Base-by-base conservation (phyloP, 2,797 vertebrate genomes). In the Sebastes minor region DNA sequence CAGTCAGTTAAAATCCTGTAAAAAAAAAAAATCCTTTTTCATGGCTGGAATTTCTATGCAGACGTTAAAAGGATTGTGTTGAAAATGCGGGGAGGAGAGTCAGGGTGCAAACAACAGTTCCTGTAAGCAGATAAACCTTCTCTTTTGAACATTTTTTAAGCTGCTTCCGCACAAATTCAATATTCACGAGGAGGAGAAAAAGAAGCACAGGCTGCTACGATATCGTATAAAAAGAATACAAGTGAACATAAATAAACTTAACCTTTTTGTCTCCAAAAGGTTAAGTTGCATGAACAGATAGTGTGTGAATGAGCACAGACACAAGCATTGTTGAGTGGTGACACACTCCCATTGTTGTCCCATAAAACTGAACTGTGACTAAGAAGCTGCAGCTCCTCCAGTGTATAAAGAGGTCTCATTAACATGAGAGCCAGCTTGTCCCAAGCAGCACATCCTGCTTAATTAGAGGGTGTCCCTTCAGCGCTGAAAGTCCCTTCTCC, bases 381-480 rank as follows among this genome's bases (percentile, higher is more conserved):
- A 57, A 70, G 61, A 53, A 74, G 35, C 53, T 69, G 75, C 38
- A 67, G 60, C 56, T 59, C 33, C 46, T 81, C 53, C 32, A 66
- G 28, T 30, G 71, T 55, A 78, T 81, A 71, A 83, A 82, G 49
- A 80, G 56, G 46, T 57, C 67, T 84, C 64, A 88, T 91, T 90
- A 88, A 87, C 55, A 88, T 81, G 83, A 80, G 72, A 90, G 84
- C 60, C 79, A 76, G 80, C 71, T 64, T 72, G 87, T 90, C 67
- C 65, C 70, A 81, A 82, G 71, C 56, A 66, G 73, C 75, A 74
- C 74, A 86, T 83, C 85, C 74, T 74, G 82, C 67, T 80, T 75
- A 78, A 91, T 89, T 69, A 88, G 72, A 89, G 75, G 69, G 38
- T 28, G 76, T 84, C 76, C 85, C 18, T 7, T 79, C 78, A 87